These are phyloP conservation scores for Sycon ciliatum DNA, from an alignment of 37 sponge, comb jelly and placozoan species.

Conservation along the genomic window DNA sequence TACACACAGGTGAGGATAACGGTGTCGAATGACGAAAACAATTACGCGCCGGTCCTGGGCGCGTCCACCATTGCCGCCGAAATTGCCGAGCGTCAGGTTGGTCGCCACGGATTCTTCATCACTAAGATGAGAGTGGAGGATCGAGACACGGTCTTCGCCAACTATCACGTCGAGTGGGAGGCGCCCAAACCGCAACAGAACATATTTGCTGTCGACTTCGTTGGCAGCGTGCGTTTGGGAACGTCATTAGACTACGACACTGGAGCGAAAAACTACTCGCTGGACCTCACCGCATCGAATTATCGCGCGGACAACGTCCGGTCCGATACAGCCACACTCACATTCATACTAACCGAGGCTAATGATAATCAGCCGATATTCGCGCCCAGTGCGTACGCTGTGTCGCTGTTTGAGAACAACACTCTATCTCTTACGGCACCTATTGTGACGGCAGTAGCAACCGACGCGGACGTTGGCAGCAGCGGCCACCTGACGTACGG, in stretches of 20 bases:
- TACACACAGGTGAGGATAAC: too few species aligned
- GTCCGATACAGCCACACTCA: neutral
- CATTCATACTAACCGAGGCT: neutral
- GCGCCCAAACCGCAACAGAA: too few species aligned
- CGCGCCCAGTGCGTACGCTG: neutral
- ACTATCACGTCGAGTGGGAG: too few species aligned
- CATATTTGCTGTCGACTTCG: too few species aligned
- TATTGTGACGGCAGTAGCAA: neutral
- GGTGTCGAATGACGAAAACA: too few species aligned
- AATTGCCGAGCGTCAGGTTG: too few species aligned
- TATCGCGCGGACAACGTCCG: neutral
- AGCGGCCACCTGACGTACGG: slow-evolving; percentile 51
- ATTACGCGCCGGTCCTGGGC: too few species aligned
- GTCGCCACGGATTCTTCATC: too few species aligned
- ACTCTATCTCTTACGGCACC: neutral
- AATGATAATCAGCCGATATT: slow-evolving; percentile 1
- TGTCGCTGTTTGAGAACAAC: neutral
- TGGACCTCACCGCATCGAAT: neutral
- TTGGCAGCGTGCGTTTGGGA: neutral
- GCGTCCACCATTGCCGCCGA: too few species aligned
- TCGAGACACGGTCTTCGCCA: too few species aligned
- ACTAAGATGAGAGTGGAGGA: too few species aligned
- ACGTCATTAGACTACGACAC: slow-evolving; percentile 6
- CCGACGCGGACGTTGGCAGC: slow-evolving; percentile 21
- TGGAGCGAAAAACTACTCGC: neutral